These are phyloP conservation scores for Argopecten irradians DNA, from an alignment of 1,140 invertebrate species.

Conservation along the genomic window DNA sequence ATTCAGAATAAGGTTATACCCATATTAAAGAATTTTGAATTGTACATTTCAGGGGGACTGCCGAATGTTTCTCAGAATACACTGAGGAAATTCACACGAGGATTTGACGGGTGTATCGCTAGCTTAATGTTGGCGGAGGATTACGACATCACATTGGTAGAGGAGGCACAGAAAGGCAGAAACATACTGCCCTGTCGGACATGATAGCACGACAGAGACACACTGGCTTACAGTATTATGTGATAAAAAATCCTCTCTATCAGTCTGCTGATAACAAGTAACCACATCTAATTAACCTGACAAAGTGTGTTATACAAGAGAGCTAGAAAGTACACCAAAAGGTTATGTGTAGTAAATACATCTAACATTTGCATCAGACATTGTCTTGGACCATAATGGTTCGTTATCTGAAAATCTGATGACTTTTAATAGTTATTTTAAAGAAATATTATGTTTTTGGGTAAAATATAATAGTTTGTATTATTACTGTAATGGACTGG, in stretches of 20 bases:
- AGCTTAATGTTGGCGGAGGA: slow-evolving; percentile 88
- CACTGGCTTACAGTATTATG: background rate
- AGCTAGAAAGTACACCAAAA: background rate
- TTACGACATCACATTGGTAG: slow-evolving; percentile 82
- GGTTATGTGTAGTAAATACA: background rate
- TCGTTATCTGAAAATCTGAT: background rate
- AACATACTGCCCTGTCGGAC: slow-evolving; percentile 64
- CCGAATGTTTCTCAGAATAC: slow-evolving; percentile 84
- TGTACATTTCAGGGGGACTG: slow-evolving; percentile 83
- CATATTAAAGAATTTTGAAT: slow-evolving; percentile 42
- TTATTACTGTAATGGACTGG: no score
- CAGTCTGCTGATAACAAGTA: background rate
- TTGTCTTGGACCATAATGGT: background rate
- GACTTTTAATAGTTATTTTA: no score
- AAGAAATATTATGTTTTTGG: no score
- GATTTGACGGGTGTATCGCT: slow-evolving; percentile 88
- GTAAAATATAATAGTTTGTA: no score
- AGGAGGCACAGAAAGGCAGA: slow-evolving; percentile 79
- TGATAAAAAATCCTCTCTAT: background rate
- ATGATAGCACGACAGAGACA: background rate
- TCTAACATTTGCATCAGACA: background rate
- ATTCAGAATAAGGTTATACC: no score
- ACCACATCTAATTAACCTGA: no score
- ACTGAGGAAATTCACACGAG: slow-evolving; percentile 83
- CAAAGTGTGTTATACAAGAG: background rate